phyloP scores from a whole-genome alignment of 2,113 vertebrate species.

The Calidris pugnax region DNA sequence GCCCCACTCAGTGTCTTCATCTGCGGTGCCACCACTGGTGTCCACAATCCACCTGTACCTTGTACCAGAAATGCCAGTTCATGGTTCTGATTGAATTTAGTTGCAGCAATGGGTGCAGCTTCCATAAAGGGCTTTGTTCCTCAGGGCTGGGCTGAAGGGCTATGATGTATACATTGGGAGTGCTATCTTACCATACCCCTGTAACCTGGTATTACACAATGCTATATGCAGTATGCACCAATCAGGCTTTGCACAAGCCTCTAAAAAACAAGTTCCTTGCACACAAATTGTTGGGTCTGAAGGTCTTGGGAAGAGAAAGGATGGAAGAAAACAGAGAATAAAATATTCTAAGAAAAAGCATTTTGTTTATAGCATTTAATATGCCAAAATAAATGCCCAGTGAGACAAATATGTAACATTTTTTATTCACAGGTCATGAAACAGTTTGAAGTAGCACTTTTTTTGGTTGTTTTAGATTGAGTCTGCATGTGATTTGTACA shows the following conservation, averaged over 20 bases:
- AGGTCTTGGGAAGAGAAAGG: background rate
- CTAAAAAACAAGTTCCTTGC: background rate
- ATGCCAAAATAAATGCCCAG: background rate
- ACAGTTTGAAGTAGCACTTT: background rate
- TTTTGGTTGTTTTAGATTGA: background rate
- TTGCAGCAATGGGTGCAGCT: background rate
- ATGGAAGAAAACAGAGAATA: background rate
- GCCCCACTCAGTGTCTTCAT: background rate
- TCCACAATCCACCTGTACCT: accelerated
- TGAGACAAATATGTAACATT: background rate
- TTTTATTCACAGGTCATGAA: background rate
- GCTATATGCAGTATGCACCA: background rate
- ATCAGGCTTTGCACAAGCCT: background rate
- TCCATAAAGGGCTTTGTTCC: background rate
- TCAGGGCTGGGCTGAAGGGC: background rate
- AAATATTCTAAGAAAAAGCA: background rate
- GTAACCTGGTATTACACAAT: background rate
- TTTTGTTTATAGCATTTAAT: background rate
- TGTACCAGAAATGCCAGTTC: accelerated
- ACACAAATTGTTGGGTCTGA: background rate
- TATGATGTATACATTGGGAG: accelerated
- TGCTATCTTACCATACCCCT: background rate
- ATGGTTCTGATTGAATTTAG: accelerated
- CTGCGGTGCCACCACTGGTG: accelerated
- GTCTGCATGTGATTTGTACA: background rate